phyloP scores from a whole-genome alignment of 2,888 invertebrate genomes.

The Drosophila crucigera region DNA sequence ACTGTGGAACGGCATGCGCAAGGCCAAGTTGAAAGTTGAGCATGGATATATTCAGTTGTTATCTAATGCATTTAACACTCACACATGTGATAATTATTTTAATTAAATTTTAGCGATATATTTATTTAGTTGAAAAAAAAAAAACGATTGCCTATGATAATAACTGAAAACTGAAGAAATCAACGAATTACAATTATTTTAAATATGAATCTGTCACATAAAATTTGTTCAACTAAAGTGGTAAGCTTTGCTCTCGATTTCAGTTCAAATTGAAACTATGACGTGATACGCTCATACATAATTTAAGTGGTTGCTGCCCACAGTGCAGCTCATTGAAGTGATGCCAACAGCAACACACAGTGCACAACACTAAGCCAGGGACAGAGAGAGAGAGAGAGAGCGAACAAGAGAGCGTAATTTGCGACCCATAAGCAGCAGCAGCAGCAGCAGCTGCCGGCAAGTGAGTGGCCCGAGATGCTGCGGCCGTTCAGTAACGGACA shows the following conservation, averaged over 20 bases:
- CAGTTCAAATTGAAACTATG: not conserved
- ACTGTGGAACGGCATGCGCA: conserved; percentile 25
- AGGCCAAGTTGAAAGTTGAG: not conserved
- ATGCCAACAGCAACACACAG: conserved; percentile 14
- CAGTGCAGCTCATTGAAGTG: conserved; percentile 30
- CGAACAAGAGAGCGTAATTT: conserved; percentile 34
- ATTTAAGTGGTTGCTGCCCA: conserved; percentile 11
- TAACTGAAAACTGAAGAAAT: not conserved
- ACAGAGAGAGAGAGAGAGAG: conserved; percentile 9
- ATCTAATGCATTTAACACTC: not conserved
- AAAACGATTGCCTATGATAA: not conserved
- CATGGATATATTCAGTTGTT: not conserved
- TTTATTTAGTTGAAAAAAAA: not conserved
- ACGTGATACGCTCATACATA: not conserved
- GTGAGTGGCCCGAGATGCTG: conserved; percentile 55
- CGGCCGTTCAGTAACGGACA: conserved; percentile 58
- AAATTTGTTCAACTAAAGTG: not conserved
- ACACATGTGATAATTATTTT: not conserved
- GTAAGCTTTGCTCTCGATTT: not conserved
- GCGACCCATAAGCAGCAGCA: conserved; percentile 41
- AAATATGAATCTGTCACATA: not conserved
- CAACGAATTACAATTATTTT: not conserved
- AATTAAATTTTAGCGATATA: not conserved
- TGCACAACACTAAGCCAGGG: conserved; percentile 23
- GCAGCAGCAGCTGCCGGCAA: conserved; percentile 47